Base-by-base conservation (phyloP, 2,888 invertebrate genomes). In the Neuroscelio doddi region DNA sequence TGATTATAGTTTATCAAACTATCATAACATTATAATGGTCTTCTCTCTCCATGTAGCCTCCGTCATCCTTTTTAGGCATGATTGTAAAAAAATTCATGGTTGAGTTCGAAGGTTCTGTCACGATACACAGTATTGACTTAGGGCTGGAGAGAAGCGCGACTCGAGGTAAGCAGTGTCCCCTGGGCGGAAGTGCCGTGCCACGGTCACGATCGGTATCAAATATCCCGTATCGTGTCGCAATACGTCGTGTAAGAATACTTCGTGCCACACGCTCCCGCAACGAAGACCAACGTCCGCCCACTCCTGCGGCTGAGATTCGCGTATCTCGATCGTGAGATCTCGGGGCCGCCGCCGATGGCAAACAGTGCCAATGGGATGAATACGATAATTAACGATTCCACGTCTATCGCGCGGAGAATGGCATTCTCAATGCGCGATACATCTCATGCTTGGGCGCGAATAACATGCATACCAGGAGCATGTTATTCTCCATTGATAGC, bases 131-230 rank as follows among this genome's bases (percentile, higher is more conserved):
- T 9, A 10, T 24, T 41, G 41, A 41, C 24, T 41, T 21, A 26
- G 4, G 39, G n/a, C 21, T 17, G 10, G 16, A 17, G 17, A 8
- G 24, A 41, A 41, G 24, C 3, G 41, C 21, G 26, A 38, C 36
- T 59, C 42, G 59, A 15, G 41, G 41, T 56, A 46, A 50, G 53
- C 36, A 47, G 59, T 62, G 58, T 66, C 55, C 47, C 46, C 39
- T 12, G 63, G 65, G 62, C 66, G 62, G 64, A 67, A 70, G 62
- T 63, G 44, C 38, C 16, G 21, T 38, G 44, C 46, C 57, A 50
- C 59, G 67, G 69, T 70, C 72, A 69, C 69, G 72, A 73, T 69
- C 66, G 65, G 59, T 70, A 73, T 71, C 72, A 59, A 69, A 67
- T 68, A 70, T 66, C 68, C 68, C 34, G 64, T 57, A 64, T 66